Percentiles rank a stretch among this genome's conserved stretches.
phyloP scores from a whole-genome alignment of 2,113 vertebrate species.

The Onychorhynchus coronatus region DNA sequence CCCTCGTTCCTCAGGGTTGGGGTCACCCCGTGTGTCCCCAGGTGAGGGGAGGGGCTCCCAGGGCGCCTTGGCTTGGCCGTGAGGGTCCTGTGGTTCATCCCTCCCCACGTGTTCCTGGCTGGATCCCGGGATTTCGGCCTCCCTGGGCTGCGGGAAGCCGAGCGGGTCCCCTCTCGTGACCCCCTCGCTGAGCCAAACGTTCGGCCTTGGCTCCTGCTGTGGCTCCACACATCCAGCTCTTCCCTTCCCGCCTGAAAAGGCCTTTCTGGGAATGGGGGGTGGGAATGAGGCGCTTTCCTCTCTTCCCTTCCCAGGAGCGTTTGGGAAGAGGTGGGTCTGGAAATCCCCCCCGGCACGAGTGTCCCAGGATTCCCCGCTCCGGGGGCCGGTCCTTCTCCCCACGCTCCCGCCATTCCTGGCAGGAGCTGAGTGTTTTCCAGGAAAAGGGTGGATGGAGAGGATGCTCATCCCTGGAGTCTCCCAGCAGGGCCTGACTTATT shows the following conservation, averaged over 20 bases:
- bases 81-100: background rate
- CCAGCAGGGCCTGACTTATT: background rate
- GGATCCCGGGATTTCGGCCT: background rate
- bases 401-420: background rate
- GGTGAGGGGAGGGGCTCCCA: rapidly evolving
- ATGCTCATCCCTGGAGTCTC: rapidly evolving
- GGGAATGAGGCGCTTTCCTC: background rate
- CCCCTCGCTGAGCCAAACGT: background rate
- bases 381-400: background rate
- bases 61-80: rapidly evolving
- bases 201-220: background rate
- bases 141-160: background rate
- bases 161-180: background rate
- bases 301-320: background rate
- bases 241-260: background rate
- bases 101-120: background rate
- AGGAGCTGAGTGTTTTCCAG: background rate
- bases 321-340: background rate
- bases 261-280: background rate
- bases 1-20: background rate
- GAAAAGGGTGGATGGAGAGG: background rate
- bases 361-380: rapidly evolving
- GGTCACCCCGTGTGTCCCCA: background rate
- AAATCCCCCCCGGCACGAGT: rapidly evolving
- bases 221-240: background rate